phyloP scores from a whole-genome alignment of 2,888 invertebrate species.

The Azorinus chamasolen region DNA sequence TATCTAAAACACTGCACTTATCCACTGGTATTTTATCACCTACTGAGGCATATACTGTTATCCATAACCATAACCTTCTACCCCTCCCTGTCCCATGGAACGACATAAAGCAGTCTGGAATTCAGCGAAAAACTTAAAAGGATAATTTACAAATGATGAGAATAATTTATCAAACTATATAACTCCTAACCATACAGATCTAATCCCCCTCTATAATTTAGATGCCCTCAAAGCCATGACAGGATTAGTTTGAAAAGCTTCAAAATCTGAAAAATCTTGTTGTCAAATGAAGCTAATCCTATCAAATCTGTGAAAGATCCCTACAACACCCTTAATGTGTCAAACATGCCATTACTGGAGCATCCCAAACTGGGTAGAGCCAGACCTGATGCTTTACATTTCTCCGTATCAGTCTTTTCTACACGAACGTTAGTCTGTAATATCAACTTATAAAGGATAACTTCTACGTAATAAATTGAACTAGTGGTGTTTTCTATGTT shows the following conservation, averaged over 20 bases:
- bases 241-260: conserved; percentile 48
- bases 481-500: too few relatives aligned
- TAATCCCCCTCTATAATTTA: conserved; percentile 63
- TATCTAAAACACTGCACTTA: conserved; percentile 69
- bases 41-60: conserved; percentile 46
- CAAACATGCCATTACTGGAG: too few relatives aligned
- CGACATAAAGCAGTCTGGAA: conserved; percentile 35
- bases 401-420: too few relatives aligned
- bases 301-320: conserved; percentile 36
- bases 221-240: conserved; percentile 37
- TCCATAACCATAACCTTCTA: conserved; percentile 21
- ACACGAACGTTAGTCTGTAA: too few relatives aligned
- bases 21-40: conserved; percentile 71
- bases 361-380: too few relatives aligned
- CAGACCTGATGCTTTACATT: too few relatives aligned
- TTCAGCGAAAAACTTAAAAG: conserved; percentile 41
- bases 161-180: conserved; percentile 66
- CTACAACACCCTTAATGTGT: too few relatives aligned
- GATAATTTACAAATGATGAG: conserved; percentile 76
- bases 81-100: conserved; percentile 3
- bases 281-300: conserved; percentile 65
- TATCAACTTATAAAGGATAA: too few relatives aligned
- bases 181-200: conserved; percentile 50
- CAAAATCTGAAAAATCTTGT: conserved; percentile 54
- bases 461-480: too few relatives aligned